Evolutionary conservation across 2,888 invertebrate species (phyloP).

Genomic region (Protophormia terraenovae): DNA sequence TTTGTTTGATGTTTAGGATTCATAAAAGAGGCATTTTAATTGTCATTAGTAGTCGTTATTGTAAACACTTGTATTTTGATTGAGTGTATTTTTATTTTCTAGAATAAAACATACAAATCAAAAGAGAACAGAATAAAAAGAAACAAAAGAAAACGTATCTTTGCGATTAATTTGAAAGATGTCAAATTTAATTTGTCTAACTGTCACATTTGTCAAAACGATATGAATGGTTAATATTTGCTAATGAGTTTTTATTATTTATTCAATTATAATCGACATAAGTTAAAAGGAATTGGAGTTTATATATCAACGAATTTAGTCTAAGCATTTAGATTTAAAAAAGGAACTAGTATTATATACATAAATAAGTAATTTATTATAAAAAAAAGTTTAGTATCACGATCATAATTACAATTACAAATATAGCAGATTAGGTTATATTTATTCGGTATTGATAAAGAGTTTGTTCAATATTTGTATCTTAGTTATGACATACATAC

Average conservation of each 20-base stretch:
- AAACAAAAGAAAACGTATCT: slow-evolving; percentile 18
- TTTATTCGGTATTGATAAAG: too few species aligned
- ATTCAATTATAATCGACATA: slow-evolving; percentile 22
- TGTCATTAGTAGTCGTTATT: slow-evolving; percentile 66
- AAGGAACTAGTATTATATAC: too few species aligned
- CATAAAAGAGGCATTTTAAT: slow-evolving; percentile 63
- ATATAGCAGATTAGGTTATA: too few species aligned
- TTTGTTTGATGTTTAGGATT: slow-evolving; percentile 56
- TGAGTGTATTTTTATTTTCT: slow-evolving; percentile 45
- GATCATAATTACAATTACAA: too few species aligned
- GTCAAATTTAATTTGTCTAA: slow-evolving; percentile 67
- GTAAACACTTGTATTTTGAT: slow-evolving; percentile 67
- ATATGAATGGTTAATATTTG: slow-evolving; percentile 25
- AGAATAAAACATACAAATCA: neutral
- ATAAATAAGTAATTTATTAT: too few species aligned
- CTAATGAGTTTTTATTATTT: slow-evolving; percentile 36
- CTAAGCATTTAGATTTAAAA: too few species aligned
- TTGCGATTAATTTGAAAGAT: slow-evolving; percentile 62
- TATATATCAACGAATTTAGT: too few species aligned
- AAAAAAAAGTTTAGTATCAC: too few species aligned
- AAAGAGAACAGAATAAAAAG: neutral
- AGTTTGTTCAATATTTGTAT: too few species aligned
- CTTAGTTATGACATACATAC: too few species aligned
- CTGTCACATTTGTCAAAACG: slow-evolving; percentile 65
- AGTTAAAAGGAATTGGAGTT: too few species aligned